Evolutionary conservation across 2,888 invertebrate species (phyloP).

Genomic region (Drosophila merina): DNA sequence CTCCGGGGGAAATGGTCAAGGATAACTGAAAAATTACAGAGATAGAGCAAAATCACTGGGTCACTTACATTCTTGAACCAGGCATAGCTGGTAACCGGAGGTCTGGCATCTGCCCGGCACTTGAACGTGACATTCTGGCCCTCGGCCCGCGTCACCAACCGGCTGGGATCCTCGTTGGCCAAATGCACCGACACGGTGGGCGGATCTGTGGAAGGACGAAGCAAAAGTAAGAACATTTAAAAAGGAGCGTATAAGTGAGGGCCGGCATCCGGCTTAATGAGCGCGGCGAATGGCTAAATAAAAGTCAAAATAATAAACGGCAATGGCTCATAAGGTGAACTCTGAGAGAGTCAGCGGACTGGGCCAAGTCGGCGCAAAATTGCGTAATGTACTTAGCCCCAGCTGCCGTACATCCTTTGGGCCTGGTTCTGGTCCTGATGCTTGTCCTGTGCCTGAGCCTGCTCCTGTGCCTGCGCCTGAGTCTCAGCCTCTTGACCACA

Average conservation of each 20-base stretch:
- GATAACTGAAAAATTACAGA: neutral
- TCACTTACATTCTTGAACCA: slow-evolving; percentile 93
- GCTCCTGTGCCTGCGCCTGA: slow-evolving; percentile 7
- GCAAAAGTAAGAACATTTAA: slow-evolving; percentile 8
- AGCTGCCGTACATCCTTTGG: slow-evolving; percentile 53
- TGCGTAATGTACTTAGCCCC: slow-evolving; percentile 73
- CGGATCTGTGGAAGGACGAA: slow-evolving; percentile 87
- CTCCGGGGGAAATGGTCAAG: neutral
- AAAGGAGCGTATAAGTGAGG: slow-evolving; percentile 39
- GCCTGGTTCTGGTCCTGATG: neutral
- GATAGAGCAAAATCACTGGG: slow-evolving; percentile 10
- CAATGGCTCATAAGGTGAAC: slow-evolving; percentile 77
- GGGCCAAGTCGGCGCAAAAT: slow-evolving; percentile 18
- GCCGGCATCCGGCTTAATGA: slow-evolving; percentile 76
- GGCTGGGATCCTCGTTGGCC: slow-evolving; percentile 87
- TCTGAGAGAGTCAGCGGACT: slow-evolving; percentile 6
- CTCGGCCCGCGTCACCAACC: slow-evolving; percentile 86
- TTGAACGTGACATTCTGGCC: slow-evolving; percentile 91
- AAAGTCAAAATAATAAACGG: slow-evolving; percentile 81
- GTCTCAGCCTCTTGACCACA: slow-evolving; percentile 61
- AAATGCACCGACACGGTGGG: slow-evolving; percentile 90
- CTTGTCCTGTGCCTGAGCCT: neutral
- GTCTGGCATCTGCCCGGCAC: slow-evolving; percentile 91
- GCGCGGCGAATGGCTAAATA: slow-evolving; percentile 78
- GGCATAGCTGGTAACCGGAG: slow-evolving; percentile 89